Evolutionary conservation across 2,888 invertebrate genomes (phyloP), one percentile per base, ranked within the genome.

Genomic region (Auanema freiburgensis): DNA sequence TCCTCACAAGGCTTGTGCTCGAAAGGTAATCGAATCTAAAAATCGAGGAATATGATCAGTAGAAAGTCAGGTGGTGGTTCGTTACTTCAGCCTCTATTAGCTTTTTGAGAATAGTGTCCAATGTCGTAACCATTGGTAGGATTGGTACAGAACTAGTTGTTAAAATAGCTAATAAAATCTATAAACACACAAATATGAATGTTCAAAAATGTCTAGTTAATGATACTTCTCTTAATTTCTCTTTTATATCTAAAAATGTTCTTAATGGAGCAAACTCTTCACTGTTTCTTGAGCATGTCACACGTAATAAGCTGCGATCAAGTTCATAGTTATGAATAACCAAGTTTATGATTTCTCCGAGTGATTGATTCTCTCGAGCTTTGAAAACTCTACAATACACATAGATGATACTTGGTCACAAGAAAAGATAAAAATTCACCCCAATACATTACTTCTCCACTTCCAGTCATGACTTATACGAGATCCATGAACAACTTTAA

Each of bases 401-500:
- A 16, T 1, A 18, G 10, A 18, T 46, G 46, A 3, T 5, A 46
- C 3, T 5, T 46, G 10, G 10, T 8, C 46, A 5, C 16, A n/a
- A n/a, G 46, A 5, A 16, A 5, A 21, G 3, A 10, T 3, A 46
- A 46, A 46, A 18, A 21, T 57, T 53, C 6, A 69, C 66, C 72
- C 69, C 23, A 72, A 41, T 46, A 72, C 64, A 57, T 67, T 72
- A 56, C 64, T 67, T 18, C 72, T 46, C 69, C 67, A 67, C 43
- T 72, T 72, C 69, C 69, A 72, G 55, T 72, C 72, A 3, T 63
- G 69, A 58, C 72, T 69, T 24, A 72, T 72, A 2, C 72, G 40
- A 5, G 69, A 67, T 12, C 72, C 69, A 57, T 72, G 72, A 42
- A 72, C 66, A 5, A 72, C 72, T 46, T 66, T 61, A 56, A 62